phyloP scores from a whole-genome alignment of 2,113 vertebrate species.

The Enhydra lutris region DNA sequence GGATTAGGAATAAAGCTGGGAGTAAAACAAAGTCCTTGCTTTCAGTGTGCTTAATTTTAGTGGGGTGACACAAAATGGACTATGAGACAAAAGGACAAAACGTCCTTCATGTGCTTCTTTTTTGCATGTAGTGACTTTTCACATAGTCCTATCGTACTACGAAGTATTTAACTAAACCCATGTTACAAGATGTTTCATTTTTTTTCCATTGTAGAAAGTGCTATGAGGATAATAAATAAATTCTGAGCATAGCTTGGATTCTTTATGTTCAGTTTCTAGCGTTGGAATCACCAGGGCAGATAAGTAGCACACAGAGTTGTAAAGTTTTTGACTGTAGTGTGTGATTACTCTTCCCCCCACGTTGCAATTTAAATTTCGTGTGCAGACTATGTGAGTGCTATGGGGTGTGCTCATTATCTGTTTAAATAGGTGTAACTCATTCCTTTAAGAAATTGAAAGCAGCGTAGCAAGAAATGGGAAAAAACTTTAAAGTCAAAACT shows the following conservation, averaged over 20 bases:
- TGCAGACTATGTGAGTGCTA: not conserved
- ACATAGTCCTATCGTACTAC: not conserved
- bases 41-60: not conserved
- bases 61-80: not conserved
- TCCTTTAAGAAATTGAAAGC: constrained; percentile 22
- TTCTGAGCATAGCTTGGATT: not conserved
- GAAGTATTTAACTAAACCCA: not conserved
- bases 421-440: not conserved
- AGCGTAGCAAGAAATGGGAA: not conserved
- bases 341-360: not conserved
- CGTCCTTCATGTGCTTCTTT: not conserved
- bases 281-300: constrained; percentile 4
- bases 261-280: not conserved
- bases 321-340: constrained; percentile 6
- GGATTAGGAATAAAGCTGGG: not conserved
- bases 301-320: not conserved
- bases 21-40: not conserved
- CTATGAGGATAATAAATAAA: not conserved
- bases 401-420: not conserved
- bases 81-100: not conserved
- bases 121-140: not conserved
- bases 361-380: not conserved
- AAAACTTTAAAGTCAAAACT: not conserved
- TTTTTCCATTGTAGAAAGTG: constrained; percentile 1
- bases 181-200: not conserved